phyloP scores from a whole-genome alignment of 2,113 vertebrate species.

The Xenopus borealis region DNA sequence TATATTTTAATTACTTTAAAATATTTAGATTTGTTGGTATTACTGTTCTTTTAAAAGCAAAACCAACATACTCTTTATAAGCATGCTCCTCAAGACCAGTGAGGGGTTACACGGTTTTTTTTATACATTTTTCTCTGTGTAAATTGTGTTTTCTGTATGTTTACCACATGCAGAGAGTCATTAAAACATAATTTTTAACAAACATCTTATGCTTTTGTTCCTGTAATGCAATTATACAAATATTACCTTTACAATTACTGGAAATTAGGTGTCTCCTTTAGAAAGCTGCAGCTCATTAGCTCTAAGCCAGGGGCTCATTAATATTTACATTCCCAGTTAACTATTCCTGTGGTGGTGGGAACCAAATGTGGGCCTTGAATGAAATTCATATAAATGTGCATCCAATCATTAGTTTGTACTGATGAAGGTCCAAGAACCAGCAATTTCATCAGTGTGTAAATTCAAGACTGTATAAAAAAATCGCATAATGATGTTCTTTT shows the following conservation, averaged over 20 bases:
- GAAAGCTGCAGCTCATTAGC: slow-evolving; percentile 40
- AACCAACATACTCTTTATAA: too few species aligned
- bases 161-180: slow-evolving; percentile 38
- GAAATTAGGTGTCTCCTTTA: slow-evolving; percentile 36
- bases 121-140: background rate
- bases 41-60: too few species aligned
- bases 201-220: slow-evolving; percentile 27
- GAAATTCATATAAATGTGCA: too few species aligned
- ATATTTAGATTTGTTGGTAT: too few species aligned
- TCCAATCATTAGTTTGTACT: too few species aligned
- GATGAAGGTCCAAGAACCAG: too few species aligned
- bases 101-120: slow-evolving; percentile 21
- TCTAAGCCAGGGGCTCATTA: slow-evolving; percentile 36
- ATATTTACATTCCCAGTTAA: slow-evolving; percentile 29
- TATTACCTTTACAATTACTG: slow-evolving; percentile 46
- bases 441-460: too few species aligned
- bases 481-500: too few species aligned
- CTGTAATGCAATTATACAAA: slow-evolving; percentile 41
- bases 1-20: too few species aligned
- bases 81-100: background rate
- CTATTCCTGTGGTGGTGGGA: slow-evolving; percentile 5
- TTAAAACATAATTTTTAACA: slow-evolving; percentile 44
- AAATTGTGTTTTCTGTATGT: slow-evolving; percentile 17
- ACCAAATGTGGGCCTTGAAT: too few species aligned
- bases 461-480: too few species aligned